phyloP scores from a whole-genome alignment of 1,140 invertebrate species.

The Druon quercuslanigerum region DNA sequence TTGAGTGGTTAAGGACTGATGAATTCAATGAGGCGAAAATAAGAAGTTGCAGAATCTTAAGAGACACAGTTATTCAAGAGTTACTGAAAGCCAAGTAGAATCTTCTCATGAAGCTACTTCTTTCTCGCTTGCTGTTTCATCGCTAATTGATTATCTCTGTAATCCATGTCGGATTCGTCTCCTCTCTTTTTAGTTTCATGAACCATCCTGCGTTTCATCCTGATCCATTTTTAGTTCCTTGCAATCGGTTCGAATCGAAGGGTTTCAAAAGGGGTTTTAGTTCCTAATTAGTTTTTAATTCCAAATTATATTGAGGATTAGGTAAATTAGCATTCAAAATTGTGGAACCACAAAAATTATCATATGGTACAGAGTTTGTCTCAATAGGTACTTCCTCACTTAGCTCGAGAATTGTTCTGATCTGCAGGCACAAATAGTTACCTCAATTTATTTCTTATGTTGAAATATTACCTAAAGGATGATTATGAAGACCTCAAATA shows the following conservation, averaged over 20 bases:
- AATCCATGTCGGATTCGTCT: conserved; percentile 28
- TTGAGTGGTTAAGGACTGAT: neutral
- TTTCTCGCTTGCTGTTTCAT: conserved; percentile 1
- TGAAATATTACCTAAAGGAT: too few relatives aligned
- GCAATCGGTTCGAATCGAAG: neutral
- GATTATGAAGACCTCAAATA: too few relatives aligned
- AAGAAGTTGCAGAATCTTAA: neutral
- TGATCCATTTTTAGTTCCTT: conserved; percentile 20
- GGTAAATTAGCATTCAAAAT: too few relatives aligned
- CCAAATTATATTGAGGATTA: too few relatives aligned
- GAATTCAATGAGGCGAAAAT: conserved; percentile 8
- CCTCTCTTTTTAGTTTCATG: conserved; percentile 17
- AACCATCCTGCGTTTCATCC: conserved; percentile 25
- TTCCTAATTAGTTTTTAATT: too few relatives aligned
- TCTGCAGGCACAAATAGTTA: too few relatives aligned
- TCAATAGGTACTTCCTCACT: too few relatives aligned
- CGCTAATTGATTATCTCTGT: conserved; percentile 36
- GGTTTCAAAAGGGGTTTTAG: too few relatives aligned
- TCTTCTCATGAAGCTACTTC: conserved; percentile 3
- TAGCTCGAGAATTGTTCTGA: too few relatives aligned
- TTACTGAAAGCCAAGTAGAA: neutral
- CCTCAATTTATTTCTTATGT: too few relatives aligned
- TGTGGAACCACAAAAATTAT: too few relatives aligned
- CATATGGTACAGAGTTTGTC: too few relatives aligned
- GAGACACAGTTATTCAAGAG: conserved; percentile 7